Conservation (phyloP, 2,113 vertebrate species). For the Todiramphus saurophagus region DNA sequence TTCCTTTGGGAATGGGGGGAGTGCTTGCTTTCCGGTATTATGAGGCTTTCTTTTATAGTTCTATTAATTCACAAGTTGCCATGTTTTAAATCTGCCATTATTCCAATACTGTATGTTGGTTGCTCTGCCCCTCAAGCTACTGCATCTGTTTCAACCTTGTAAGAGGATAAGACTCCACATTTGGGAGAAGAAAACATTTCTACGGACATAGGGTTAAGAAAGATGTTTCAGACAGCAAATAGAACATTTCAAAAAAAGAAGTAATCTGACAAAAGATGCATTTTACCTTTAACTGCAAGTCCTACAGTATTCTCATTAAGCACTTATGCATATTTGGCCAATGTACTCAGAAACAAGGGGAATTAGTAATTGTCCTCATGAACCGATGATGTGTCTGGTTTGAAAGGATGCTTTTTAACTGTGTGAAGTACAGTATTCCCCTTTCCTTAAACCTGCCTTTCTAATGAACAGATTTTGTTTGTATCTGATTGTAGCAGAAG, state of each 20-base stretch:
- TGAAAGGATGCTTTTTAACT: background rate
- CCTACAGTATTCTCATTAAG: background rate
- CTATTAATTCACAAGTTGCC: background rate
- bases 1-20: background rate
- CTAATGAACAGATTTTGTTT: background rate
- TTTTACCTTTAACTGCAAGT: background rate
- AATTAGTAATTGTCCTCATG: background rate
- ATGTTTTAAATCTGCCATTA: background rate
- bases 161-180: background rate
- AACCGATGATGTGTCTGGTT: background rate
- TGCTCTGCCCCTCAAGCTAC: background rate
- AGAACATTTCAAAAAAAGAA: background rate
- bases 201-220: background rate
- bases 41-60: background rate
- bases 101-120: background rate
- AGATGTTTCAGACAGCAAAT: background rate
- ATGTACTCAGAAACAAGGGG: background rate
- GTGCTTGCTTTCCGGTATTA: background rate
- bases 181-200: background rate
- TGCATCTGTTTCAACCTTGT: background rate
- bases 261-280: background rate
- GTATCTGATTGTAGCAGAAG: background rate
- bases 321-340: background rate
- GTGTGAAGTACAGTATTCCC: background rate
- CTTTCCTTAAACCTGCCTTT: background rate